These are phyloP conservation scores for Sarcophaga caerulescens DNA, from an alignment of 2,888 invertebrate species.

Conservation along the genomic window DNA sequence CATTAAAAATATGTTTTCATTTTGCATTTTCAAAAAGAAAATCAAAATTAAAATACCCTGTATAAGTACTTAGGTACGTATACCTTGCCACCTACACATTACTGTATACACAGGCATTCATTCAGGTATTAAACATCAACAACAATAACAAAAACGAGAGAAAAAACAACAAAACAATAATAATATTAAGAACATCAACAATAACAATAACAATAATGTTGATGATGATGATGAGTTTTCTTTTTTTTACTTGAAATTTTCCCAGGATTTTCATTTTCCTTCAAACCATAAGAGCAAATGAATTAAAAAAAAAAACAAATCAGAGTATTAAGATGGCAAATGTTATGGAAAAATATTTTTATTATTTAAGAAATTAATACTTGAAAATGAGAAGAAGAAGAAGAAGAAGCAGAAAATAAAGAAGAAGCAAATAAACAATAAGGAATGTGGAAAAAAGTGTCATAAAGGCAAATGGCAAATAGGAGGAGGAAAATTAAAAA, in stretches of 20 bases:
- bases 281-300: too few relatives aligned
- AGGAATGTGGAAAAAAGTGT: too few relatives aligned
- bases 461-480: too few relatives aligned
- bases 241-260: background rate
- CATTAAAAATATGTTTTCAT: too few relatives aligned
- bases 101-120: background rate
- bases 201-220: constrained; percentile 41
- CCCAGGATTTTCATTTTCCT: too few relatives aligned
- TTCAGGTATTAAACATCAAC: background rate
- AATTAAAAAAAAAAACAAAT: background rate
- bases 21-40: too few relatives aligned
- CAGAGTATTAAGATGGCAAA: constrained; percentile 25
- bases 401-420: too few relatives aligned
- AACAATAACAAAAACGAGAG: background rate
- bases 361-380: constrained; percentile 36
- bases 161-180: background rate
- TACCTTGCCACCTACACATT: background rate
- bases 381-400: background rate
- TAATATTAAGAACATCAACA: constrained; percentile 20
- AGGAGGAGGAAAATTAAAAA: too few relatives aligned
- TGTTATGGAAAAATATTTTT: constrained; percentile 29
- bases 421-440: too few relatives aligned
- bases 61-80: too few relatives aligned
- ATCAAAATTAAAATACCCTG: too few relatives aligned
- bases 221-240: constrained; percentile 39